Evolutionary conservation across 2,113 vertebrate species (phyloP).

Genomic region (Bufo bufo): DNA sequence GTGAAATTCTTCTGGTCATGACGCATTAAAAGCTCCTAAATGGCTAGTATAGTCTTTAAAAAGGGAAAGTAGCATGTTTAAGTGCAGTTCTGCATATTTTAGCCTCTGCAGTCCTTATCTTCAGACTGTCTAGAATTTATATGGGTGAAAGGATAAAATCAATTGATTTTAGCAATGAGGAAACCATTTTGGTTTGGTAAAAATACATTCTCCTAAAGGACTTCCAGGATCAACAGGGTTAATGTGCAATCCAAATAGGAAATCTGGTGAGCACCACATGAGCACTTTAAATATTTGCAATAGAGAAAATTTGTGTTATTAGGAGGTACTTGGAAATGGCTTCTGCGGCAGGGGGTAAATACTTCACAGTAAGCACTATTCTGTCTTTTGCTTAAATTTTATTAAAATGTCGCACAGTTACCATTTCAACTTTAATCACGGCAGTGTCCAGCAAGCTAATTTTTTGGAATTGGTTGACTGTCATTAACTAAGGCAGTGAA

Average conservation of each 20-base stretch:
- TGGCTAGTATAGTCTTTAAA: no score
- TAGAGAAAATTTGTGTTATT: slow-evolving; percentile 45
- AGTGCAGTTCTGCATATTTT: no score
- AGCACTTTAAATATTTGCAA: slow-evolving; percentile 48
- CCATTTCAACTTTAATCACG: slow-evolving; percentile 45
- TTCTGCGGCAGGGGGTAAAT: slow-evolving; percentile 47
- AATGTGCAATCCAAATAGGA: slow-evolving; percentile 31
- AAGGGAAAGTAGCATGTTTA: no score
- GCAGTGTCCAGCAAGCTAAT: slow-evolving; percentile 49
- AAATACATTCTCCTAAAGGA: not conserved
- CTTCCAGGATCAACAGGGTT: slow-evolving; percentile 24
- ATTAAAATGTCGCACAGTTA: slow-evolving; percentile 48
- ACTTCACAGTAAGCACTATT: slow-evolving; percentile 54
- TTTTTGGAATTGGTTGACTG: slow-evolving; percentile 33
- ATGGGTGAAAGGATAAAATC: not conserved
- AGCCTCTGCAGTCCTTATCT: not conserved
- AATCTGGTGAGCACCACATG: slow-evolving; percentile 17
- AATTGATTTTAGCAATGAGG: slow-evolving; percentile 8
- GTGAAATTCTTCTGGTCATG: no score
- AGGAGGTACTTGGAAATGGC: slow-evolving; percentile 43
- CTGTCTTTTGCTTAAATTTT: slow-evolving; percentile 48
- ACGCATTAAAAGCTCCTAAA: no score
- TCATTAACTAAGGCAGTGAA: slow-evolving; percentile 35
- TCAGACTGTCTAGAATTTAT: not conserved
- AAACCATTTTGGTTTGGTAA: not conserved